Base-by-base conservation (phyloP, 2,888 invertebrate genomes). In the Operophtera brumata region DNA sequence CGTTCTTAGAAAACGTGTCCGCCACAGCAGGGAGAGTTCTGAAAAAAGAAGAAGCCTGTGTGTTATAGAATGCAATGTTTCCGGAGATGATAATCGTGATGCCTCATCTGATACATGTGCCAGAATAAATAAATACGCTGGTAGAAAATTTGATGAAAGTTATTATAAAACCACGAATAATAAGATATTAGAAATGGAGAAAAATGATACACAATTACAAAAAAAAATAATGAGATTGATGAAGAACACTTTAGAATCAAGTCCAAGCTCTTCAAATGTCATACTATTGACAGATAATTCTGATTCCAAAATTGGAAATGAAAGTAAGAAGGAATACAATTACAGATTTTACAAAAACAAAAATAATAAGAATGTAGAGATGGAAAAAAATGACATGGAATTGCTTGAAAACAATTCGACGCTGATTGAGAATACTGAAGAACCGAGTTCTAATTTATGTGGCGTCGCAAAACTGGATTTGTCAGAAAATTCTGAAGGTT, bases 171-270 rank as follows among this genome's bases (percentile, higher is more conserved):
- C 59, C 36, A 82, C 78, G 12, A 75, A 86, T 65, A 40, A 59
- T 39, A 86, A 81, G 73, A 85, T 89, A 49, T 53, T 56, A 20
- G 66, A 79, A 59, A 75, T 88, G 80, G 89, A 89, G 61, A 64
- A 71, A 66, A 78, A 87, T 66, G 89, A 89, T 58, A 45, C 34
- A 28, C 67, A 59, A 14, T 68, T 89, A 52, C 75, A 70, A 3
- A 72, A 73, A n/a, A 82, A 69, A 67, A 67, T 88, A 57, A 35
- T 62, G 7, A 57, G 28, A 41, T 6, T 58, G 12, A 56, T 59
- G 0, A 52, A 58, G 9, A 41, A 35, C n/a, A 32, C 37, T 30
- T n/a, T 26, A 28, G 10, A 6, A 32, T 9, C 14, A 45, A 20
- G 28, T 46, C 45, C 0, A 34, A 40, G 10, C 41, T 8, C 10